A percentile compares a stretch with the other conserved stretches of the same genome.
phyloP scores from a whole-genome alignment of 2,888 invertebrate genomes.

The Amblyjoppa proteus region DNA sequence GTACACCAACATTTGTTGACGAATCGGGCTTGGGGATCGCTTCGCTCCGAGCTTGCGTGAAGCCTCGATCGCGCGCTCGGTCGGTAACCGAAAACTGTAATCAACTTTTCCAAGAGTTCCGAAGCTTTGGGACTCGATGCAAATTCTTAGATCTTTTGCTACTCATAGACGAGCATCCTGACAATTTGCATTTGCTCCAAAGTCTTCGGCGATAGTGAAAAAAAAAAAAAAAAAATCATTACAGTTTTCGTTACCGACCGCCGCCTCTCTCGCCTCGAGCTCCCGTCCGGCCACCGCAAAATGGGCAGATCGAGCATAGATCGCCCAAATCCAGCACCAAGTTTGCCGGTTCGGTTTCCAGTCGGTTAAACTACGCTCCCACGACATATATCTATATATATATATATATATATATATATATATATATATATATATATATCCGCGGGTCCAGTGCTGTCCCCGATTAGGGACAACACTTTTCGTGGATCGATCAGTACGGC shows the following conservation, averaged over 20 bases:
- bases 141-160: neutral
- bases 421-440: neutral
- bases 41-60: neutral
- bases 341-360: constrained; percentile 61
- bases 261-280: neutral
- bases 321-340: constrained; percentile 40
- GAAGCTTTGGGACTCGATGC: neutral
- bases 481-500: constrained; percentile 65
- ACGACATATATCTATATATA: constrained; percentile 9
- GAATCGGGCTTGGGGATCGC: neutral
- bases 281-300: neutral
- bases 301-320: constrained; percentile 14
- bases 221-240: neutral
- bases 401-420: no score
- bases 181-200: neutral
- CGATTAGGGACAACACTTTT: constrained; percentile 66
- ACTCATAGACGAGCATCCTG: neutral
- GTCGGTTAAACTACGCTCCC: constrained; percentile 39
- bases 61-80: neutral
- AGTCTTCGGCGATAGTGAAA: neutral
- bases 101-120: neutral
- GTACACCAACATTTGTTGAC: constrained; percentile 42
- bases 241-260: neutral
- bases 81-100: neutral
- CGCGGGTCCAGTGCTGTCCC: constrained; percentile 5